Conservation (phyloP, 2,797 vertebrate species). For the Diceros bicornis region DNA sequence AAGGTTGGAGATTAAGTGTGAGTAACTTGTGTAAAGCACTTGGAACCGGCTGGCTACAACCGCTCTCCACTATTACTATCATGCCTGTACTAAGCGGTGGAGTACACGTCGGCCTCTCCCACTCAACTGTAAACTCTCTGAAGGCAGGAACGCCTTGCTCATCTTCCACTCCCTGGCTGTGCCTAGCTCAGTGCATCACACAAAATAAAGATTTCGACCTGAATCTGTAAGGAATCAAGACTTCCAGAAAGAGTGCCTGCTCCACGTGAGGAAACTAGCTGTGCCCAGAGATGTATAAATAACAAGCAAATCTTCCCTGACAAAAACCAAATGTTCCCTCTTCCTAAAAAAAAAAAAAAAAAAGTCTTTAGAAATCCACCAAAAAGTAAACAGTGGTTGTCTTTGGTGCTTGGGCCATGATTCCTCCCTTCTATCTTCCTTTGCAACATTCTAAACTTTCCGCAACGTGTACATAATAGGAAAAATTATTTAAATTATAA, state of each 20-base stretch:
- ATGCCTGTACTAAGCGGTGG: neutral
- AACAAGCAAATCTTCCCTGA: neutral
- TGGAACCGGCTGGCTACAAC: neutral
- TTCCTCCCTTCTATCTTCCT: neutral
- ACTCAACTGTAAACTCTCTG: neutral
- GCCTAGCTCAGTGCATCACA: neutral
- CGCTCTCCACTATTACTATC: neutral
- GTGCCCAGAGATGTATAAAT: neutral
- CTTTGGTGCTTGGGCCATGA: neutral
- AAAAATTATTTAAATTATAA: slow-evolving; percentile 47
- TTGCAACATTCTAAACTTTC: slow-evolving; percentile 32
- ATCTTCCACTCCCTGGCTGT: neutral
- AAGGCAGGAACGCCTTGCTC: neutral
- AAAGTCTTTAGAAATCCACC: slow-evolving; percentile 1
- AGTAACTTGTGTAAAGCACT: neutral
- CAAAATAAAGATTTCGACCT: slow-evolving; percentile 20
- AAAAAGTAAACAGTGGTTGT: slow-evolving; percentile 22
- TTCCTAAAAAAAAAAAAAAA: neutral
- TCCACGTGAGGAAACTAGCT: slow-evolving; percentile 12
- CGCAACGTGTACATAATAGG: neutral
- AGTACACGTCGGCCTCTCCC: neutral
- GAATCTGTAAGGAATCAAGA: slow-evolving; percentile 24
- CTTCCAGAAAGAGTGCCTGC: neutral
- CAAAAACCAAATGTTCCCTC: slow-evolving; percentile 38
- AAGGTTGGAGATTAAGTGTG: neutral